Base-by-base conservation (phyloP, 2,888 invertebrate genomes). In the Panopea generosa region DNA sequence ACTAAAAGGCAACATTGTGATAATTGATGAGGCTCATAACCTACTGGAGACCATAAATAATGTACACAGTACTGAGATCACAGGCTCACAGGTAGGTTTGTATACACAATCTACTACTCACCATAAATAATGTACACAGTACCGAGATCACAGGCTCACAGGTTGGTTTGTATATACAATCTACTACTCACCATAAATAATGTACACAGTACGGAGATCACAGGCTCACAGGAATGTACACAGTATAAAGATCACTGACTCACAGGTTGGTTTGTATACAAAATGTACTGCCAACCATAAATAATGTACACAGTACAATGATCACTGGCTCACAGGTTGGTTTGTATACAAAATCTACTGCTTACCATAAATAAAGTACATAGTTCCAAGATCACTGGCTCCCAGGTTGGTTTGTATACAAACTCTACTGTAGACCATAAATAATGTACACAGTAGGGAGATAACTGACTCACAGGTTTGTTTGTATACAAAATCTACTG, bases 1-100 rank as follows among this genome's bases (percentile, higher is more conserved):
- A 65, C 91, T 96, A 24, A 95, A 95, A 24, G 92, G 86, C 33
- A 96, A 96, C 89, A 93, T 98, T 27, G 94, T 99, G 0, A 96
- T 99, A 72, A 92, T 95, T 20, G 99, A 99, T 90, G 99, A 99
- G 93, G 99, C 99, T 0, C 99, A 99, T 88, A 99, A 99, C 92
- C 94, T 99, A 1, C 93, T 98, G 11, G 97, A 98, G 76, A 96
- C 98, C 0, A 95, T 99, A 82, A 96, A 96, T 77, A 96, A 95
- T 88, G 96, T 98, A 86, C 95, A 99, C 90, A 96, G 96, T 74
- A 95, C 95, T 0, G 95, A 96, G 47, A 93, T 98, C 16, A 95
- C 94, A 0, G 94, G 94, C 0, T 93, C 94, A 83, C 96, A 97
- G 88, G 89, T 89, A 67, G 26, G 20, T 24, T 33, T 4, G 33